A percentile compares a stretch with the other conserved stretches of the same genome.
Evolutionary conservation across 2,113 vertebrate genomes (phyloP).

Genomic region (Nettapus auritus): DNA sequence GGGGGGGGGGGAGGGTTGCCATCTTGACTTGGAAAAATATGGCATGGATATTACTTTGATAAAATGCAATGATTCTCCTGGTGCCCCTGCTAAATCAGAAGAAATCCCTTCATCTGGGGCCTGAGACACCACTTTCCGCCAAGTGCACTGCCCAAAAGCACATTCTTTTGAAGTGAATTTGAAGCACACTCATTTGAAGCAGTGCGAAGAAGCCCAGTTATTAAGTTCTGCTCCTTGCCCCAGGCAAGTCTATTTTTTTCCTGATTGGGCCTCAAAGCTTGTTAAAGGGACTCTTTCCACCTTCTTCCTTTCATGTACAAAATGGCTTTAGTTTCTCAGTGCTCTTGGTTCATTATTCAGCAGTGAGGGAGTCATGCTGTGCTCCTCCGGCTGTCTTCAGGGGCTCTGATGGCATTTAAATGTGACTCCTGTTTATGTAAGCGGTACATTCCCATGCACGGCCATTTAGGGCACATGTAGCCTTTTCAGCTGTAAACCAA

Average conservation of each 20-base stretch:
- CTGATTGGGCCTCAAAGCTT: neutral
- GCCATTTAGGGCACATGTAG: neutral
- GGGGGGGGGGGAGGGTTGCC: neutral
- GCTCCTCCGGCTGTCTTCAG: neutral
- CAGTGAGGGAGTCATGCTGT: neutral
- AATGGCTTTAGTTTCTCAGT: neutral
- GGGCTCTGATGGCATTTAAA: neutral
- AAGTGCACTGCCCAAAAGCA: neutral
- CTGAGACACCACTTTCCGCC: neutral
- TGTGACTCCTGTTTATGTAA: conserved; percentile 4
- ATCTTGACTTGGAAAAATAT: neutral
- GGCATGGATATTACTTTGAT: neutral
- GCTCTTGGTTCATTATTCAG: neutral
- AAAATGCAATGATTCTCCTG: neutral
- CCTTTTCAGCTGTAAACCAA: conserved; percentile 1
- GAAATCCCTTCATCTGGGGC: neutral
- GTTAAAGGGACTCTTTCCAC: neutral
- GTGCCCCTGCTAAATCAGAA: neutral
- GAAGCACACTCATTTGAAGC: neutral
- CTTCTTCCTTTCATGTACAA: neutral
- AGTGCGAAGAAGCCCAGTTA: neutral
- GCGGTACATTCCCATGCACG: neutral
- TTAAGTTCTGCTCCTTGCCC: neutral
- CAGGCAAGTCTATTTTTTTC: neutral
- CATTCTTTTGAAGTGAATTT: neutral